Evolutionary conservation across 2,797 vertebrate genomes (phyloP), one percentile per base, ranked within the genome.

Genomic region (Coracias cyanogaster): DNA sequence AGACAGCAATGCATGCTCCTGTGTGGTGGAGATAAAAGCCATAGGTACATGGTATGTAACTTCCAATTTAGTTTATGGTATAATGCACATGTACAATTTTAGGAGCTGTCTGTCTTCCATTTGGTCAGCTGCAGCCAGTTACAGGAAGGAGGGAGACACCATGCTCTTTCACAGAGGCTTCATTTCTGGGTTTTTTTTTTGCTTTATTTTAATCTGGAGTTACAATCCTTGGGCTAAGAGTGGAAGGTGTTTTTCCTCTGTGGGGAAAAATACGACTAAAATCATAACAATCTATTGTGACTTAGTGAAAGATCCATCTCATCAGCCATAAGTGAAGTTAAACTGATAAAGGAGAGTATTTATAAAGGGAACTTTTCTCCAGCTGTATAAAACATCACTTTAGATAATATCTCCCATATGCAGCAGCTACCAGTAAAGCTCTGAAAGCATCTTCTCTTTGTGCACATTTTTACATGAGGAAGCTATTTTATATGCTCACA

Each of bases 21-120:
- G 16, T 1, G 1, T 33, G 35, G 22, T 18, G 5, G 55, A 71
- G 62, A 49, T 66, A 58, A 60, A 93, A 86, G 90, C 2, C 2
- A 39, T 41, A 25, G 18, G 8, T 61, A 62, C 45, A 49, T 37
- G 60, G 16, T 70, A 49, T 52, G 33, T 91, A 88, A 64, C 41
- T 49, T 92, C 64, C 67, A 79, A 79, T 94, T 91, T 71, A 77
- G 62, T 90, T 96, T 79, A 65, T 77, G 71, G 77, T 92, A 77
- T 91, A 74, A 66, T 33, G 58, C 81, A 85, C 88, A 84, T 3
- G 48, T 78, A 82, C 90, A 85, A 64, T 96, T 94, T 49, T 65
- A 86, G 73, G 60, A 93, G 60, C 83, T 72, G 80, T 29, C 85
- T 88, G 80, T 72, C 85, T 79, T 51, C 22, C 1, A 8, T 43